phyloP scores from a whole-genome alignment of 2,797 vertebrate species.

The Vireo griseus region DNA sequence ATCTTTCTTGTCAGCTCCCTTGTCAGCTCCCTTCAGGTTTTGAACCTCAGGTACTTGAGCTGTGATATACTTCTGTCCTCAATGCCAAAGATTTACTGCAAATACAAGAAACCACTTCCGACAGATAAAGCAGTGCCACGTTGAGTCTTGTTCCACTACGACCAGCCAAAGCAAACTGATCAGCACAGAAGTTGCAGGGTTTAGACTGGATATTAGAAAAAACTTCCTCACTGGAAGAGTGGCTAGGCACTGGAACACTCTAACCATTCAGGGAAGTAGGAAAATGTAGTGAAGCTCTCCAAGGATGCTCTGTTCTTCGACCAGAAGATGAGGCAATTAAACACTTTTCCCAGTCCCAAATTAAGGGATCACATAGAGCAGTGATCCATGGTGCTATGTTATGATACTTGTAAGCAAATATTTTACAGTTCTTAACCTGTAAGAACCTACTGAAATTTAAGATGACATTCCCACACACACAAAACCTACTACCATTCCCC shows the following conservation, averaged over 20 bases:
- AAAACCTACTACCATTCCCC: fast-evolving
- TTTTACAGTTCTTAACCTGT: neutral
- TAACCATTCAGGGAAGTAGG: neutral
- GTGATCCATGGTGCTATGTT: neutral
- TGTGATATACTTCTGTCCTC: neutral
- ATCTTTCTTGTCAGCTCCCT: neutral
- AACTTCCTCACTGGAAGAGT: neutral
- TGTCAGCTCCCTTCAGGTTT: neutral
- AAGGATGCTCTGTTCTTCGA: neutral
- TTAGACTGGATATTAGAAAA: neutral
- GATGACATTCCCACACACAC: neutral
- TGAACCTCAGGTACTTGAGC: neutral
- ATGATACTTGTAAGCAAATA: neutral
- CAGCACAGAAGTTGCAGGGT: neutral
- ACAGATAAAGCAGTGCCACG: neutral
- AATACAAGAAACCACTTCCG: neutral
- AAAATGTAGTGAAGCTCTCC: neutral
- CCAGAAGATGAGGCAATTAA: neutral
- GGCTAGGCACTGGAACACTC: neutral
- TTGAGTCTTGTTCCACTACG: neutral
- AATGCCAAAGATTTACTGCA: neutral
- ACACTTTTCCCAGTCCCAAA: neutral
- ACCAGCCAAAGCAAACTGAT: neutral
- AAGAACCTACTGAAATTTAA: neutral
- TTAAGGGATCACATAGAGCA: neutral